Evolutionary conservation across 2,888 invertebrate genomes (phyloP).

Genomic region (Petrolisthes cinctipes): DNA sequence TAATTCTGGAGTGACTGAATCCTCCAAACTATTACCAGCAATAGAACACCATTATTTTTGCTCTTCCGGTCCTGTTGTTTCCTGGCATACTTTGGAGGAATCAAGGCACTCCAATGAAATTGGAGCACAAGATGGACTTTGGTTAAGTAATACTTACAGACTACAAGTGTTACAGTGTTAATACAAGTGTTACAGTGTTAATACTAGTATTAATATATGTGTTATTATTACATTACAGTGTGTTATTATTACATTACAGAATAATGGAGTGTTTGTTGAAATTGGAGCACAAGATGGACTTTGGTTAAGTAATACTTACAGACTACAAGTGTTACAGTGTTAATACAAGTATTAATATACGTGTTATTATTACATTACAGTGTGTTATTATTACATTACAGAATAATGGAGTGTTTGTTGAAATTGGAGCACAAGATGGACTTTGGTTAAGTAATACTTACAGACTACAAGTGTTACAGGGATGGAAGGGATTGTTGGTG

Average conservation of each 20-base stretch:
- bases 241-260: no score
- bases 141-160: no score
- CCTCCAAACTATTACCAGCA: no score
- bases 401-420: conserved; percentile 36
- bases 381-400: no score
- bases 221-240: background rate
- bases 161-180: no score
- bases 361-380: no score
- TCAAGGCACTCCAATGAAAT: no score
- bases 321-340: conserved; percentile 23
- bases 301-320: conserved; percentile 43
- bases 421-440: conserved; percentile 39
- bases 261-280: conserved; percentile 37
- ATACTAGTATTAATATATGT: background rate
- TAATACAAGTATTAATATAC: background rate
- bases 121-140: no score
- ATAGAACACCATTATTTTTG: no score
- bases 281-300: conserved; percentile 37
- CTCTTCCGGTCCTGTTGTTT: no score
- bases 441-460: conserved; percentile 41
- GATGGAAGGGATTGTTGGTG: conserved; percentile 38
- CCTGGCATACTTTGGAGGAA: no score
- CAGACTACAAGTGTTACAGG: conserved; percentile 29
- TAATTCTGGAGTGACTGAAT: no score
- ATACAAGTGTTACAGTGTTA: background rate